Base-by-base conservation (phyloP, 2,888 invertebrate species). In the Andrena fulva region DNA sequence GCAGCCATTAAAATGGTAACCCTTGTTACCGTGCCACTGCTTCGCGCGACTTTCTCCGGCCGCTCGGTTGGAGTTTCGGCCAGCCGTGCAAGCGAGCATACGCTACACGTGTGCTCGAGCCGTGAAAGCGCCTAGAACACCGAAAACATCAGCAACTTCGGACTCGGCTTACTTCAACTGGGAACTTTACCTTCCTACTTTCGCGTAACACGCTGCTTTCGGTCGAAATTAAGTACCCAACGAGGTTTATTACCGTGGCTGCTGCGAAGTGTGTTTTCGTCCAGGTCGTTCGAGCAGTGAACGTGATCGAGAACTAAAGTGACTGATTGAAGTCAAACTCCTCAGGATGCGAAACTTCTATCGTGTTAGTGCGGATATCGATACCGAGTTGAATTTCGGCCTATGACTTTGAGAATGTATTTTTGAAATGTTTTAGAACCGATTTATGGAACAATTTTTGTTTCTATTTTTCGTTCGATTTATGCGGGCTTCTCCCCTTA, bases 1-100 rank as follows among this genome's bases (percentile, higher is more conserved):
- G 31, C 78, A 67, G 56, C 86, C 85, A 80, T 88, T 88, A 85
- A 87, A 79, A 73, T 67, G 63, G 64, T 31, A 82, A 80, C 50
- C 50, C 56, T 50, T 31, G 50, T 60, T 64, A 62, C 66, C 52
- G 60, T 52, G 66, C 48, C 42, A n/a, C 48, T 63, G 56, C 35
- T 59, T 48, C 71, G 63, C 64, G 76, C 78, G 81, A 84, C 78
- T 84, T 78, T 78, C 56, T 33, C 62, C 5, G 35, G 63, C 70
- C 76, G 84, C 76, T 81, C 63, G 66, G 52, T 72, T 60, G 27
- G 56, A 80, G 80, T 76, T 76, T 66, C 76, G 52, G n/a, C 35
- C 27, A 56, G 59, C 59, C 70, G 63, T 70, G 63, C 63, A 77
- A 60, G 24, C 59, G 74, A 48, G 54, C 56, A 7, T 20, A 27